These are phyloP conservation scores for Danio rerio DNA, from an alignment of 2,113 vertebrate species.

Conservation along the genomic window DNA sequence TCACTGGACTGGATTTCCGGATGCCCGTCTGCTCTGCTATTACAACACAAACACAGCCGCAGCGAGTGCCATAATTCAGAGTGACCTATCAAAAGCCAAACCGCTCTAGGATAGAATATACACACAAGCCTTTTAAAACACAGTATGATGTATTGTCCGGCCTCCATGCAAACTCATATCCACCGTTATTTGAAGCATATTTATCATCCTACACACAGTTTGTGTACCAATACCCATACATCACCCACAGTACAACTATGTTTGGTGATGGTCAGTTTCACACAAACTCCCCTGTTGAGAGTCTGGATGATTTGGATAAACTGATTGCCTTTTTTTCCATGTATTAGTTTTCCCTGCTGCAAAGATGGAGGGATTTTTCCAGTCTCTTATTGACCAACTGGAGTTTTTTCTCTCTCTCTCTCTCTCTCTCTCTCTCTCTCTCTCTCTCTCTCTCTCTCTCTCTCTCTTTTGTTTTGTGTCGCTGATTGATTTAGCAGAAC, in stretches of 20 bases:
- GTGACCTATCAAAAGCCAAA: slow-evolving; percentile 26
- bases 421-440: slow-evolving; percentile 8
- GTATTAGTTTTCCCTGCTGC: slow-evolving; percentile 36
- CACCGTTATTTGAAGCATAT: slow-evolving; percentile 6
- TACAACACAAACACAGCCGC: slow-evolving; percentile 54
- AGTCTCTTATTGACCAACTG: slow-evolving; percentile 9
- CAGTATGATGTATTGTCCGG: slow-evolving; percentile 18
- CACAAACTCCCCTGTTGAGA: not conserved
- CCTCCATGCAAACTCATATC: not conserved
- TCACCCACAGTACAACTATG: not conserved
- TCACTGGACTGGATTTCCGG: slow-evolving; percentile 57
- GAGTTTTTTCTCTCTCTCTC: not conserved
- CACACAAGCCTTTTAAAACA: slow-evolving; percentile 1
- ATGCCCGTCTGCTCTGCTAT: slow-evolving; percentile 36
- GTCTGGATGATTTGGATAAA: not conserved
- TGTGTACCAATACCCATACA: slow-evolving; percentile 11
- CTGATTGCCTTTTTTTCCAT: slow-evolving; percentile 19
- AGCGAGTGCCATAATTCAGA: slow-evolving; percentile 3
- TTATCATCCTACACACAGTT: slow-evolving; percentile 27
- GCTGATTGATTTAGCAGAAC: slow-evolving; percentile 21
- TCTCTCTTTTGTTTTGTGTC: slow-evolving; percentile 17
- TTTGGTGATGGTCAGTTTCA: slow-evolving; percentile 1
- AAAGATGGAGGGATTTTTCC: slow-evolving; percentile 5
- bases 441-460: slow-evolving; percentile 14
- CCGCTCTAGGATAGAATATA: not conserved